Conservation (phyloP, 2,113 vertebrate genomes). For the Charadrius vociferus region DNA sequence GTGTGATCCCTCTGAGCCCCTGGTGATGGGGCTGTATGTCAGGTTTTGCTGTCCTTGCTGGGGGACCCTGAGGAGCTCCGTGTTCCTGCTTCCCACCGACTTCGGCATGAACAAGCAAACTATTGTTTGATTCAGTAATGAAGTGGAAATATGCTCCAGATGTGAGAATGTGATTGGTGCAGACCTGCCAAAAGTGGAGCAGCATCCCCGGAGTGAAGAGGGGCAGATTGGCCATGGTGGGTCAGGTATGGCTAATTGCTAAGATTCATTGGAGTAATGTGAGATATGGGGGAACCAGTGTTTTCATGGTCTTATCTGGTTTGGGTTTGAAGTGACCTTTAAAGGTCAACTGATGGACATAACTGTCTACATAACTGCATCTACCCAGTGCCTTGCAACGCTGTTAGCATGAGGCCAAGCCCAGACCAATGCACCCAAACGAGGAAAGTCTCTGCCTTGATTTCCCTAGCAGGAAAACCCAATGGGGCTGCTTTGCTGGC, state of each 20-base stretch:
- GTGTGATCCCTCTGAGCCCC: background rate
- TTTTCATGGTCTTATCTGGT: background rate
- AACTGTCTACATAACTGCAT: background rate
- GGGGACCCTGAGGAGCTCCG: background rate
- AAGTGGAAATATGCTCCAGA: background rate
- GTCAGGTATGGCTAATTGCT: background rate
- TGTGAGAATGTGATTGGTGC: background rate
- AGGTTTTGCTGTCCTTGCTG: background rate
- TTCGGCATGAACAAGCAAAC: background rate
- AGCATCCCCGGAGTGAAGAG: background rate
- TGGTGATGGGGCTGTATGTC: background rate
- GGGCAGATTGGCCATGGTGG: accelerated
- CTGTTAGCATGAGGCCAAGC: background rate
- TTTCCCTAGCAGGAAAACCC: background rate
- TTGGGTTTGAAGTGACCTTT: background rate
- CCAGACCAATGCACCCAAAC: background rate
- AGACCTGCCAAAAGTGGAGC: background rate
- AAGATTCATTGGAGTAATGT: background rate
- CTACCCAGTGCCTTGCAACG: background rate
- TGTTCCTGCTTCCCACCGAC: accelerated
- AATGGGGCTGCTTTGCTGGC: background rate
- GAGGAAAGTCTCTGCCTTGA: background rate
- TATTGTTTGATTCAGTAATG: background rate
- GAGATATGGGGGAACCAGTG: background rate
- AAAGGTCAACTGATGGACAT: background rate